These are phyloP conservation scores for Drosophila repletoides DNA, from an alignment of 1,140 invertebrate species.

Conservation along the genomic window DNA sequence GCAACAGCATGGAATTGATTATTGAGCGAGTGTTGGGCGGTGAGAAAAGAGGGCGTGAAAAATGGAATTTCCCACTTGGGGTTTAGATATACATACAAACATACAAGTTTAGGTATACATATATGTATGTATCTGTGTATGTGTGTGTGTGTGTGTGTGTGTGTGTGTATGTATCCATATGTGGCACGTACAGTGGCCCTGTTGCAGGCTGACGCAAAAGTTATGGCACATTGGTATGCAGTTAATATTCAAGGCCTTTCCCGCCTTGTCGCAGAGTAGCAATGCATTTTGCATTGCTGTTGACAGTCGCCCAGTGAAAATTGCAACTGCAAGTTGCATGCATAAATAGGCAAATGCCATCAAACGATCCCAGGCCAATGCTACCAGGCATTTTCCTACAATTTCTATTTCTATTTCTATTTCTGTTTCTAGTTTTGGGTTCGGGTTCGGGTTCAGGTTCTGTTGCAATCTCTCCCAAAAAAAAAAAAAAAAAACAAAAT, in stretches of 20 bases:
- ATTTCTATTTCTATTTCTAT: neutral
- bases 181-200: constrained; percentile 11
- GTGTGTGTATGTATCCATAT: neutral
- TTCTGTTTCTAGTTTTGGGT: neutral
- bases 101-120: neutral
- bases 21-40: constrained; percentile 37
- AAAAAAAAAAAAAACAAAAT: constrained; percentile 7
- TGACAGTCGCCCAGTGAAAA: constrained; percentile 42
- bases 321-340: constrained; percentile 49
- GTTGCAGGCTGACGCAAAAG: constrained; percentile 26
- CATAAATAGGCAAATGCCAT: constrained; percentile 45
- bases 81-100: constrained; percentile 1
- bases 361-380: neutral
- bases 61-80: constrained; percentile 21
- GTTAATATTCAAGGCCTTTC: constrained; percentile 50
- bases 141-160: neutral
- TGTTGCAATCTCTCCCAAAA: neutral
- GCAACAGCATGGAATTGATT: constrained; percentile 55
- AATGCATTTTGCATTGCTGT: constrained; percentile 39
- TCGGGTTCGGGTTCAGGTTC: neutral
- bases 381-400: constrained; percentile 3
- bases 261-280: constrained; percentile 16
- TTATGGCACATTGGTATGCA: constrained; percentile 48
- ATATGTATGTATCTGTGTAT: constrained; percentile 4
- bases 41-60: neutral